These are phyloP conservation scores for Stenodema calcarata DNA, from an alignment of 2,888 invertebrate species.

Conservation along the genomic window DNA sequence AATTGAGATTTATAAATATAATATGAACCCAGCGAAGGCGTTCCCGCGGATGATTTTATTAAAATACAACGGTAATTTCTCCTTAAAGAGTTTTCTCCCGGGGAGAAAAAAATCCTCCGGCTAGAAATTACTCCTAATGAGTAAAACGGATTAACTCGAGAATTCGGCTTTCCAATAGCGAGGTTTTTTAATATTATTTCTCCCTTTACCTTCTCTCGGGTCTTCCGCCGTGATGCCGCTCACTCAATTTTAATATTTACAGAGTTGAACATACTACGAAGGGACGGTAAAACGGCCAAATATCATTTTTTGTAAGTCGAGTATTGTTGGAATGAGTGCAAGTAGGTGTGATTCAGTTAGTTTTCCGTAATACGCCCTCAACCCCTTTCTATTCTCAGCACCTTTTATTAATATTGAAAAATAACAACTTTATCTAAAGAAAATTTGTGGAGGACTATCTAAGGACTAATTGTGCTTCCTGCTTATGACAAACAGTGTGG, in stretches of 20 bases:
- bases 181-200: background rate
- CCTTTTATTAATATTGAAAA: too few relatives aligned
- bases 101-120: background rate
- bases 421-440: too few relatives aligned
- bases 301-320: background rate
- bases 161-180: background rate
- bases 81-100: background rate
- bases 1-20: background rate
- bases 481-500: background rate
- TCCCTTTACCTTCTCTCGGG: background rate
- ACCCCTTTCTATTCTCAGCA: too few relatives aligned
- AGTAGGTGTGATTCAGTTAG: too few relatives aligned
- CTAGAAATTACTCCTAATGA: background rate
- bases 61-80: background rate
- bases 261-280: background rate
- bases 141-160: background rate
- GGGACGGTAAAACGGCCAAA: background rate
- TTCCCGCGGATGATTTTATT: background rate
- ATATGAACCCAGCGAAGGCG: background rate
- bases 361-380: too few relatives aligned
- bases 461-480: too few relatives aligned
- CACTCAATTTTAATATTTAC: background rate
- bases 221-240: background rate
- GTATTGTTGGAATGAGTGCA: background rate
- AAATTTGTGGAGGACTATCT: too few relatives aligned